Conservation (phyloP, 2,113 vertebrate genomes). For the human region GRCh38 chr15:48534001-48534500, state of each 20-base stretch:
- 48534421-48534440: slow-evolving; percentile 68
- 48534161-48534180: slow-evolving; percentile 98
- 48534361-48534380: slow-evolving; percentile 59
- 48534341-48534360: slow-evolving; percentile 56
- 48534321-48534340: slow-evolving; percentile 62
- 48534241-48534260: slow-evolving; percentile 72
- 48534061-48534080: slow-evolving; percentile 88
- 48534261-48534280: slow-evolving; percentile 73
- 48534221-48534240: neutral
- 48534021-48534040: neutral
- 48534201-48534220: slow-evolving; percentile 91
- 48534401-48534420: slow-evolving; percentile 67
- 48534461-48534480: slow-evolving; percentile 48
- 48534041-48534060: neutral
- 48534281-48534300: slow-evolving; percentile 67
- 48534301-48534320: slow-evolving; percentile 61
- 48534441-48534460: slow-evolving; percentile 58
- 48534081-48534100: slow-evolving; percentile 98
- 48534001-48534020: slow-evolving; percentile 44
- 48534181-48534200: slow-evolving; percentile 99
- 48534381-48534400: slow-evolving; percentile 55
- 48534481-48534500: neutral
- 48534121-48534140: slow-evolving; percentile 99
- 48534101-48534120: slow-evolving; percentile 98
- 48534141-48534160: slow-evolving; percentile 99